phyloP scores from a whole-genome alignment of 2,113 vertebrate genomes.

The Pelusios castaneus region DNA sequence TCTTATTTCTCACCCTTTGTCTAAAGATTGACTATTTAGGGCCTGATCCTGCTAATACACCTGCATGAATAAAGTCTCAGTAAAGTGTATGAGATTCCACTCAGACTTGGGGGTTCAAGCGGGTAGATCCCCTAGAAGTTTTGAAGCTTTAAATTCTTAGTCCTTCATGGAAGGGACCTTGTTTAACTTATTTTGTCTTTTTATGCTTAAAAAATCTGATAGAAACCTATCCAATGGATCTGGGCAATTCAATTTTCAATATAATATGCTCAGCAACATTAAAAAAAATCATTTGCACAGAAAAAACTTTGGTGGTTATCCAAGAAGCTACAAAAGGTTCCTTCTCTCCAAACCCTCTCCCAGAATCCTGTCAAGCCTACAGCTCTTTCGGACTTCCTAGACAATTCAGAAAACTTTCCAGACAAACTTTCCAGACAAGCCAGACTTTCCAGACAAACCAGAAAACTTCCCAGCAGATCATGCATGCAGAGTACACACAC shows the following conservation, averaged over 20 bases:
- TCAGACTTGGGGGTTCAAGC: neutral
- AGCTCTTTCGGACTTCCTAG: neutral
- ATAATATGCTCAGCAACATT: slow-evolving; percentile 26
- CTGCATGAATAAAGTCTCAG: neutral
- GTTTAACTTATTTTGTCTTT: neutral
- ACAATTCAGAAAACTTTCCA: too few species aligned
- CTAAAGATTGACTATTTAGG: neutral
- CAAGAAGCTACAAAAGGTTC: slow-evolving; percentile 25
- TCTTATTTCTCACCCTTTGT: neutral
- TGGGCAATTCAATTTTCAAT: neutral
- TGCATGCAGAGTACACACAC: too few species aligned
- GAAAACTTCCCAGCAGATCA: too few species aligned
- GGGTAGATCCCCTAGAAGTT: fast-evolving
- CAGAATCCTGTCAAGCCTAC: neutral
- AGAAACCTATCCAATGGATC: neutral
- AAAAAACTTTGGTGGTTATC: slow-evolving; percentile 13
- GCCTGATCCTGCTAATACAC: neutral
- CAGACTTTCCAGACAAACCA: too few species aligned
- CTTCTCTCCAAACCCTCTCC: neutral
- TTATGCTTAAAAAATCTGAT: neutral
- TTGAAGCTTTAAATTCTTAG: neutral
- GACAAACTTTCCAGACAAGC: too few species aligned
- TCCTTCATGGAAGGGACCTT: neutral
- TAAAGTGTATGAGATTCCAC: neutral
- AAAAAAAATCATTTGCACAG: slow-evolving; percentile 34